Percentiles rank a stretch among this genome's conserved stretches.
Conservation (phyloP, 2,797 vertebrate species). For the Pseudochirops corinnae region DNA sequence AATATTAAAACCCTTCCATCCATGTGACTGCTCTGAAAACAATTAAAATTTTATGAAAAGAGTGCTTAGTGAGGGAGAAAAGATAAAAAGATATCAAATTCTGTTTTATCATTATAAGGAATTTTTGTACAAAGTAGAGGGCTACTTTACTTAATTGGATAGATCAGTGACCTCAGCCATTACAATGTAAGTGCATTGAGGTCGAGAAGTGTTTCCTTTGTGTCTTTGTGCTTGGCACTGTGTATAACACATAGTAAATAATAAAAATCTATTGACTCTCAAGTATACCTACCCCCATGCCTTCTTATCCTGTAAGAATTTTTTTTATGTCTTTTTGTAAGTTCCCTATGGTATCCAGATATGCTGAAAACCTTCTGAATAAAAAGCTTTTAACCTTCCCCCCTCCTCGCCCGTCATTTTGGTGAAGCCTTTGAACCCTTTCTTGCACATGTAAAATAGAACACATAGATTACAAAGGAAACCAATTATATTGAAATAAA, state of each 20-base stretch:
- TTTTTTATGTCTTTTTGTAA: neutral
- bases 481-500: neutral
- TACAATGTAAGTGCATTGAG: neutral
- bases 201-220: neutral
- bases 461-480: neutral
- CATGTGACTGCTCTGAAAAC: no score
- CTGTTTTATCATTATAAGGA: neutral
- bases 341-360: neutral
- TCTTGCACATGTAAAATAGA: neutral
- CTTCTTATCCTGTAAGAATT: neutral
- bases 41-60: neutral
- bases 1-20: neutral
- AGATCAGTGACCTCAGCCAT: neutral
- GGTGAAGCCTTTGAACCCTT: neutral
- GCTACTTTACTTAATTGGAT: neutral
- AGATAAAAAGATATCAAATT: neutral
- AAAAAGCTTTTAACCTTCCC: neutral
- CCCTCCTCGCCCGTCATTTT: neutral
- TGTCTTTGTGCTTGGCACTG: neutral
- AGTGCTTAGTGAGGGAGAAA: neutral
- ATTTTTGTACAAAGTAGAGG: neutral
- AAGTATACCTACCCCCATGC: neutral
- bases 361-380: neutral
- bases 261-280: neutral
- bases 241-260: neutral